phyloP scores from a whole-genome alignment of 2,797 vertebrate genomes.

The Cuculus canorus region DNA sequence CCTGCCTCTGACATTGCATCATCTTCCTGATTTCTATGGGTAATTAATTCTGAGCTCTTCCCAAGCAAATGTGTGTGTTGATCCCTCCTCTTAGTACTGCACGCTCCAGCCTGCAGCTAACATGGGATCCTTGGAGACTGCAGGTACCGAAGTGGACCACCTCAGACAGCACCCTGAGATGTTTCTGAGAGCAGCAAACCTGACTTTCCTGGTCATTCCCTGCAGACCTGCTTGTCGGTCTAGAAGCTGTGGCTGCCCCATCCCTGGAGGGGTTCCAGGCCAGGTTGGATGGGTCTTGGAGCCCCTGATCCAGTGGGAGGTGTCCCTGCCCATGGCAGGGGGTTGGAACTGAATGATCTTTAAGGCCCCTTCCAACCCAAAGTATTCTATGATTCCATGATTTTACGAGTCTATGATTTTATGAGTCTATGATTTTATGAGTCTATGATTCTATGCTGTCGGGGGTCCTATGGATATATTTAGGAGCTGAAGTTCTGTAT shows the following conservation, averaged over 20 bases:
- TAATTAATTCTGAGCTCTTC: neutral
- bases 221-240: neutral
- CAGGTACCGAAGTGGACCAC: neutral
- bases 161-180: neutral
- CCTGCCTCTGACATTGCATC: neutral
- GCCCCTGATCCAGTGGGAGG: too few relatives aligned
- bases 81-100: neutral
- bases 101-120: neutral
- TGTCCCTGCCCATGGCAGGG: too few relatives aligned
- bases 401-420: too few relatives aligned
- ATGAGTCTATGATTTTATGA: too few relatives aligned
- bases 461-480: neutral
- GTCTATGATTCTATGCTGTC: neutral
- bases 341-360: too few relatives aligned
- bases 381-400: too few relatives aligned
- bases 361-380: too few relatives aligned
- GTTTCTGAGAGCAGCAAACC: neutral
- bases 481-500: neutral
- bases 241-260: too few relatives aligned
- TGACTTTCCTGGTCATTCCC: neutral
- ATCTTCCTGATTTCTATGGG: neutral
- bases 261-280: too few relatives aligned
- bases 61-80: fast-evolving
- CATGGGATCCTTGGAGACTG: neutral
- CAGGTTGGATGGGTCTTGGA: too few relatives aligned